Base-by-base conservation (phyloP, 1,140 invertebrate genomes). In the Mycetomoellerius zeteki region DNA sequence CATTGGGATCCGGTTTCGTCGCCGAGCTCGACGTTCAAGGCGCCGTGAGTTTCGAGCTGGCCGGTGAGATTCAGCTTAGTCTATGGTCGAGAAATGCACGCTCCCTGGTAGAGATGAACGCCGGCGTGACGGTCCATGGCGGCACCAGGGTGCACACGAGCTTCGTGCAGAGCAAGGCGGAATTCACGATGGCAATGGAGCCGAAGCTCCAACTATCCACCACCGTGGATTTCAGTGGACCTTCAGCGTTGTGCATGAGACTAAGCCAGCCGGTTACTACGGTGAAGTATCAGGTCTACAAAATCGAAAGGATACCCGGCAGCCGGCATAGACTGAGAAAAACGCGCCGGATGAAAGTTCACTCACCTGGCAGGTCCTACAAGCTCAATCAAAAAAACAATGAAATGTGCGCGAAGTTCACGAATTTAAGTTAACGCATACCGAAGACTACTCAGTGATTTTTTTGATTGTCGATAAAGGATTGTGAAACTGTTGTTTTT, bases 81-180 rank as follows among this genome's bases (percentile, higher is more conserved):
- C 92, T 99, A 10, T 99, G 98, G 98, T 98, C 98, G 88, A 96
- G 97, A 92, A 98, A 98, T 93, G 98, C 98, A 1, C 96, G 98
- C 87, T 98, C 98, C 14, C 93, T 98, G 43, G 98, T 99, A 0
- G 97, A 98, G 92, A 96, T 91, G 94, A 98, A 97, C 89, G 97
- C 97, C 77, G 98, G 97, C 6, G 93, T 98, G 30, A 96, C 97
- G 64, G 93, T 98, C 1, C 96, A 96, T 90, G 97, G 98, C 14
- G 94, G 96, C 1, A 96, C 97, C n/a, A 96, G 95, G 62, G 95
- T 98, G 1, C 96, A 97, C 64, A 96, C 97, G 0, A 95, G 96
- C 33, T 98, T 98, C 89, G 96, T 98, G 8, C 96, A 96, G 87
- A 96, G 97, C 54, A 96, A 96, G 82, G 96, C 98, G 10, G 97